phyloP scores from a whole-genome alignment of 92 coral and sea anemone species.

The Galaxea fascicularis region DNA sequence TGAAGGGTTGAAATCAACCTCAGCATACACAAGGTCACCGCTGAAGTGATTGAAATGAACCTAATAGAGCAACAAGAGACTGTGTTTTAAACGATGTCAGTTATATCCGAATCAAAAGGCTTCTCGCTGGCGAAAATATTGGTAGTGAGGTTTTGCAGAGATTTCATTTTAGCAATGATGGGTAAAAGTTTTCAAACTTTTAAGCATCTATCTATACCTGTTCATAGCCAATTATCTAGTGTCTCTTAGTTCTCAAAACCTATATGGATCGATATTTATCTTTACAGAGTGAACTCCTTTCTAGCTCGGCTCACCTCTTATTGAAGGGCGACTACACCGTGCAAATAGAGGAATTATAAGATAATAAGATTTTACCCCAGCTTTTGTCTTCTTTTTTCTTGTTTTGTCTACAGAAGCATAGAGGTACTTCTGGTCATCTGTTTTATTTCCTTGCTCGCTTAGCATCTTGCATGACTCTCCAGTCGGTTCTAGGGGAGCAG shows the following conservation, averaged over 20 bases:
- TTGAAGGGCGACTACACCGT: background rate
- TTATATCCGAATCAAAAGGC: background rate
- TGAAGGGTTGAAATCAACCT: background rate
- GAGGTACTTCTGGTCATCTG: background rate
- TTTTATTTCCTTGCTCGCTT: background rate
- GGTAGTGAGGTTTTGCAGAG: background rate
- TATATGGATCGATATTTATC: background rate
- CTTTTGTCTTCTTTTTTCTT: background rate
- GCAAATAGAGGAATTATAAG: background rate
- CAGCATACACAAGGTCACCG: background rate
- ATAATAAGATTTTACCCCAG: background rate
- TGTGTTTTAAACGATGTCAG: background rate
- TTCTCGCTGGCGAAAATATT: background rate
- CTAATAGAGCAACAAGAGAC: background rate
- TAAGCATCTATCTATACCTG: background rate
- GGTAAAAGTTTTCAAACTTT: background rate
- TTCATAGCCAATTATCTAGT: background rate
- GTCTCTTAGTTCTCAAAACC: background rate
- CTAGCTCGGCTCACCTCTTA: background rate
- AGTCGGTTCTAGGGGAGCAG: background rate
- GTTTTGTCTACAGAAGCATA: background rate
- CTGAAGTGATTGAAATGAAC: background rate
- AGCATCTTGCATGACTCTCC: background rate
- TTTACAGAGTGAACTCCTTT: background rate
- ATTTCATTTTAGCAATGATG: too few relatives aligned